phyloP scores from a whole-genome alignment of 1,140 invertebrate species.

The Orchesella cincta region DNA sequence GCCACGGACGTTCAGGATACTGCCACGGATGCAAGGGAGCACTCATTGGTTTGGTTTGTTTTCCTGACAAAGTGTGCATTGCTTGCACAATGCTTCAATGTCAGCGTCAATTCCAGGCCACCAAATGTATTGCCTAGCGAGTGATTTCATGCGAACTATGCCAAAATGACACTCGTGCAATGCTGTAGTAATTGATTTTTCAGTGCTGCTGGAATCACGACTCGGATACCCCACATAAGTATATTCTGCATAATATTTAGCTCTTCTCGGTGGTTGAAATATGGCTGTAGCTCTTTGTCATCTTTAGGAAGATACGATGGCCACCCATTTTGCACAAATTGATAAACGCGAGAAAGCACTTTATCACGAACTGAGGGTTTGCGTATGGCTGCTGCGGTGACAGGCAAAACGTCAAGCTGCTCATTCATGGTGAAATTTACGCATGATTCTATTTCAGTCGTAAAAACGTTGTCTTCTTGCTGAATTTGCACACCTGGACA shows the following conservation, averaged over 20 bases:
- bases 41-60: constrained; percentile 20
- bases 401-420: background rate
- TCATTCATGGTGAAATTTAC: background rate
- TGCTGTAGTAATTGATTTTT: constrained; percentile 51
- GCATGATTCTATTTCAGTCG: background rate
- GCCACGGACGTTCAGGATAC: background rate
- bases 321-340: constrained; percentile 34
- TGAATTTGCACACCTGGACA: constrained; percentile 50
- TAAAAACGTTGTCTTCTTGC: background rate
- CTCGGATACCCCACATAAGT: constrained; percentile 52
- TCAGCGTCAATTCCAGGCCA: constrained; percentile 56
- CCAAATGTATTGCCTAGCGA: constrained; percentile 54
- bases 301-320: background rate
- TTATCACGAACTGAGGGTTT: background rate
- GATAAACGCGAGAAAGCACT: constrained; percentile 10
- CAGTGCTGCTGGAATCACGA: constrained; percentile 54
- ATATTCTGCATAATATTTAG: constrained; percentile 8
- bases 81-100: constrained; percentile 50
- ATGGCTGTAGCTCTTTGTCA: constrained; percentile 13
- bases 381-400: background rate
- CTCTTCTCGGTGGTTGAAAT: constrained; percentile 19
- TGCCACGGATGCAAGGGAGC: constrained; percentile 50
- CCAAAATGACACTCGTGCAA: constrained; percentile 57
- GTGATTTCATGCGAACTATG: constrained; percentile 58
- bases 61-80: constrained; percentile 42